These are phyloP conservation scores for Psittacula cyanocephala DNA, from an alignment of 2,113 vertebrate genomes.

Conservation along the genomic window DNA sequence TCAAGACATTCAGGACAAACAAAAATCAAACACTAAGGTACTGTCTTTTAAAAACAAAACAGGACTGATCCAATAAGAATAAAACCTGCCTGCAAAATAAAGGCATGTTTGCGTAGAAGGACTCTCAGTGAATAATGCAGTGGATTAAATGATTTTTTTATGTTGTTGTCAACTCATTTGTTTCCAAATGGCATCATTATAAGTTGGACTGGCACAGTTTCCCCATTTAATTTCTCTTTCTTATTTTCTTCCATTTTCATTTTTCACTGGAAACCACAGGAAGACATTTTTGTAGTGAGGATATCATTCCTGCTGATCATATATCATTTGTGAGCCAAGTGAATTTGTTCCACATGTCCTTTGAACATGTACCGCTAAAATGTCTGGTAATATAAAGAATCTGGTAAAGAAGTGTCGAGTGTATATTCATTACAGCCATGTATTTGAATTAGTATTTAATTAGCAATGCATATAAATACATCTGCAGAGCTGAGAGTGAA, in stretches of 20 bases:
- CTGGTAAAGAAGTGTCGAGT: background rate
- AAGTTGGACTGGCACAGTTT: background rate
- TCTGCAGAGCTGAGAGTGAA: background rate
- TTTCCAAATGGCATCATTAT: background rate
- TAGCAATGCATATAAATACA: background rate
- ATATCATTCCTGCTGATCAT: conserved; percentile 44
- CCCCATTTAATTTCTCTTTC: background rate
- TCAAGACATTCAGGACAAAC: background rate
- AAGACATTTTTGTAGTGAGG: conserved; percentile 50
- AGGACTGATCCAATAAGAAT: background rate
- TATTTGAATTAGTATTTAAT: background rate
- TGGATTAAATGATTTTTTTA: background rate
- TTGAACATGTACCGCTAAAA: background rate
- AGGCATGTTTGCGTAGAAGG: background rate
- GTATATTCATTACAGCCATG: background rate
- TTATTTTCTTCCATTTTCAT: conserved; percentile 23
- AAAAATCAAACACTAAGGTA: background rate
- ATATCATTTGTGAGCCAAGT: conserved; percentile 25
- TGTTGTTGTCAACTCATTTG: background rate
- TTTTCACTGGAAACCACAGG: conserved; percentile 46
- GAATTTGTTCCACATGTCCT: conserved; percentile 63
- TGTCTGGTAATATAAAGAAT: background rate
- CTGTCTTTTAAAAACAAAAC: background rate
- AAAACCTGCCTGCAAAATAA: background rate
- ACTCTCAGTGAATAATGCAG: background rate